Evolutionary conservation across 1,140 invertebrate genomes (phyloP), one percentile per base, ranked within the genome.

Genomic region (Nilaparvata lugens): DNA sequence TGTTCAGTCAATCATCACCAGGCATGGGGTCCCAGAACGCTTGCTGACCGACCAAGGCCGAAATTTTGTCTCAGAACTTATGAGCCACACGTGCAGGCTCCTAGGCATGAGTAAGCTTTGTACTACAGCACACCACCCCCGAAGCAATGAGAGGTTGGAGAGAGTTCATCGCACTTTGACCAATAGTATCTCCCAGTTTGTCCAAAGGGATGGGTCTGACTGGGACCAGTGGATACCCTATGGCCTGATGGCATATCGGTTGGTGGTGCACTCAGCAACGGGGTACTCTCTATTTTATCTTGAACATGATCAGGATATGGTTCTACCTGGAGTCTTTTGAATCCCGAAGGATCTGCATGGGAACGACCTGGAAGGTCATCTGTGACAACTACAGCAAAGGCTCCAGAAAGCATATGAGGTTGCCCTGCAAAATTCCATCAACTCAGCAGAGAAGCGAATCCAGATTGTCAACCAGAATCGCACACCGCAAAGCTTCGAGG

Each of bases 41-140:
- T 21, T 71, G 18, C 40, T 68, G 1, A 61, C 58, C 2, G 70
- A 70, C 43, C 42, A 64, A 21, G 70, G 69, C 4, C 24, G 51
- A 4, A 61, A 66, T 43, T 69, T 71, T 45, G 57, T 60, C 19
- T 57, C 40, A 14, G 43, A 45, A 24, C 38, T 62, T 7, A 61
- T 65, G 4, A 28, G 35, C 40, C 9, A 52, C n/a, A 40, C 65
- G 1, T 14, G 43, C 0, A 59, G 59, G 25, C 13, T 25, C 0
- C 43, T 64, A 6, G 24, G 60, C 21, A 58, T 66, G 2, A 14
- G 58, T 19, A 18, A 55, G 13, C 16, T 42, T 1, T 23, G 53
- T 16, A 66, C 63, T 0, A 65, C 58, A 11, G 58, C 56, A 5
- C 60, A 40, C 38, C 58, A 61, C 28, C 61, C 56, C 14, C 61